These are phyloP conservation scores for Lycocorax pyrrhopterus DNA, from an alignment of 2,113 vertebrate species.

Conservation along the genomic window DNA sequence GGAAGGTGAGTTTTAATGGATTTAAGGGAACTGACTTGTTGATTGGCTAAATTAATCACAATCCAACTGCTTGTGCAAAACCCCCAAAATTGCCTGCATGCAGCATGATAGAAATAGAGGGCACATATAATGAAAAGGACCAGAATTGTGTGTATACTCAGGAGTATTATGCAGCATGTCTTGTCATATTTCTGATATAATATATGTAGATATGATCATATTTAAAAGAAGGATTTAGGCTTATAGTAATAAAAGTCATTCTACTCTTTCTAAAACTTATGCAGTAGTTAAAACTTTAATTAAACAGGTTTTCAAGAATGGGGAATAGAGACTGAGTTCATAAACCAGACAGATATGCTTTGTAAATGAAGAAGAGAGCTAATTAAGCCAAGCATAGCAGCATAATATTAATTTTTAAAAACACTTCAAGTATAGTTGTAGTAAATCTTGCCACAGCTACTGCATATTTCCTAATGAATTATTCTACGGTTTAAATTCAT, in stretches of 20 bases:
- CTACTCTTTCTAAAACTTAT: conserved; percentile 65
- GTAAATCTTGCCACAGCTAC: conserved; percentile 65
- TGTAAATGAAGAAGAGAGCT: conserved; percentile 76
- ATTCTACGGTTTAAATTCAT: conserved; percentile 57
- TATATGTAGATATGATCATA: not conserved
- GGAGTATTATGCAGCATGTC: not conserved
- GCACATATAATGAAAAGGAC: not conserved
- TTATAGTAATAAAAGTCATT: conserved; percentile 61
- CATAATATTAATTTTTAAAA: conserved; percentile 79
- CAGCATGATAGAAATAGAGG: not conserved
- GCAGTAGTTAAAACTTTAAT: conserved; percentile 76
- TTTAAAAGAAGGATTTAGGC: conserved; percentile 55
- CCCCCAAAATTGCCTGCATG: not conserved
- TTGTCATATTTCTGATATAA: not conserved
- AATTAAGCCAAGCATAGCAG: conserved; percentile 72
- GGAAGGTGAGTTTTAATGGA: conserved; percentile 41
- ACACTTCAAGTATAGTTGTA: conserved; percentile 65
- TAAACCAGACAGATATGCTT: conserved; percentile 76
- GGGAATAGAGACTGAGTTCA: conserved; percentile 65
- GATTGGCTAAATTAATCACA: conserved; percentile 49
- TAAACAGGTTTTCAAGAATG: conserved; percentile 69
- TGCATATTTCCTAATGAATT: conserved; percentile 69
- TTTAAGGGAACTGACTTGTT: conserved; percentile 17
- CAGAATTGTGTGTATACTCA: not conserved
- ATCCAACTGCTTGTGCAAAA: not conserved